Evolutionary conservation across 1,140 invertebrate species (phyloP).

Genomic region (Tetraneura akinire): DNA sequence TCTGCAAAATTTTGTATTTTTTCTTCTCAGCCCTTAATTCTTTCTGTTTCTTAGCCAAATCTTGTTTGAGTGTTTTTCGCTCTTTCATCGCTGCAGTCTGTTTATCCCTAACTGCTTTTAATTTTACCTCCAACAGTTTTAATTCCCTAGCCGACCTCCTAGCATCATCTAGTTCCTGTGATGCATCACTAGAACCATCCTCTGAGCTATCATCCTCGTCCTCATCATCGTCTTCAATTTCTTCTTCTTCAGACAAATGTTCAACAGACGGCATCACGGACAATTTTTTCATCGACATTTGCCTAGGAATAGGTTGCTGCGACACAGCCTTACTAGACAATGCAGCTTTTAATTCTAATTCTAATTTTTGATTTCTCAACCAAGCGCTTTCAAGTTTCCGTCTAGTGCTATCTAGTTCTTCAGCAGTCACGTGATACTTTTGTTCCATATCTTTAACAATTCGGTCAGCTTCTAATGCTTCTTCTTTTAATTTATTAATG

Average conservation of each 20-base stretch:
- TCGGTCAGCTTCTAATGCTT: slow-evolving; percentile 74
- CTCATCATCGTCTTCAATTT: slow-evolving; percentile 48
- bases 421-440: slow-evolving; percentile 72
- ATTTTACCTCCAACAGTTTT: slow-evolving; percentile 74
- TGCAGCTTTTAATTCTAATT: slow-evolving; percentile 64
- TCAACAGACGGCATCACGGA: slow-evolving; percentile 52
- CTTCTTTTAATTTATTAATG: slow-evolving; percentile 66
- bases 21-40: slow-evolving; percentile 65
- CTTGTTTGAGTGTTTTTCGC: slow-evolving; percentile 72
- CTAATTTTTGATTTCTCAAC: slow-evolving; percentile 72
- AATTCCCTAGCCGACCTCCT: slow-evolving; percentile 66
- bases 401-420: slow-evolving; percentile 74
- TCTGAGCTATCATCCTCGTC: slow-evolving; percentile 50
- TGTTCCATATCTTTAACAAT: slow-evolving; percentile 77
- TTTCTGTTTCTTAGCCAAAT: slow-evolving; percentile 77
- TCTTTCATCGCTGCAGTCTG: slow-evolving; percentile 76
- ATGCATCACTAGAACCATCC: slow-evolving; percentile 39
- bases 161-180: slow-evolving; percentile 53
- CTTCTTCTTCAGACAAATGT: slow-evolving; percentile 50
- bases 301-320: slow-evolving; percentile 54
- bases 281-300: slow-evolving; percentile 56
- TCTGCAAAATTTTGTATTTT: slow-evolving; percentile 66
- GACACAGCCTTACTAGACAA: slow-evolving; percentile 51
- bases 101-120: slow-evolving; percentile 77
- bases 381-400: slow-evolving; percentile 78